Evolutionary conservation across 2,888 invertebrate genomes (phyloP).

Genomic region (Drosophila suboccidentalis): DNA sequence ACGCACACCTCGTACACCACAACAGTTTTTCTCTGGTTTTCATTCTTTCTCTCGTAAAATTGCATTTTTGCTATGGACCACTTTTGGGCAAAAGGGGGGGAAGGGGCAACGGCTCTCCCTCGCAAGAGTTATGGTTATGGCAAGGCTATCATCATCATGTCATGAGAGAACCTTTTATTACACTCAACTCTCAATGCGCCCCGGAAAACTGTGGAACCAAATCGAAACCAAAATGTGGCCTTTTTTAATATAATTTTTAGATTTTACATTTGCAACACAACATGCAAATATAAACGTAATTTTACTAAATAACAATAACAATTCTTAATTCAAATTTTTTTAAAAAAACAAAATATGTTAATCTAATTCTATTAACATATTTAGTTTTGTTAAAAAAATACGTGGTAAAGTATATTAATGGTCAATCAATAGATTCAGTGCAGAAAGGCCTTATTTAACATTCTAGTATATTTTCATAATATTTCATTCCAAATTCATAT

Average conservation of each 20-base stretch:
- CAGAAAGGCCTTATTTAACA: too few relatives aligned
- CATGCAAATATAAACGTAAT: too few relatives aligned
- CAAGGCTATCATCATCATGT: conserved; percentile 35
- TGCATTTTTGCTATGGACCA: conserved; percentile 25
- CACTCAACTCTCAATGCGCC: conserved; percentile 5
- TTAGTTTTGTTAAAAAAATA: too few relatives aligned
- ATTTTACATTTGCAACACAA: background rate
- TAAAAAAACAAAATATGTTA: too few relatives aligned
- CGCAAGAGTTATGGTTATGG: conserved; percentile 48
- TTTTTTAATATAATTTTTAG: background rate
- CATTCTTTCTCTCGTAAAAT: conserved; percentile 21
- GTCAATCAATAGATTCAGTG: too few relatives aligned
- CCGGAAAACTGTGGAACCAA: conserved; percentile 1
- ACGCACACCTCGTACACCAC: conserved; percentile 30
- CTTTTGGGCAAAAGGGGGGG: conserved; percentile 10
- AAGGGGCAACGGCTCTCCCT: background rate
- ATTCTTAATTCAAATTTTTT: too few relatives aligned
- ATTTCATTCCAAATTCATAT: too few relatives aligned
- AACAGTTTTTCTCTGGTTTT: conserved; percentile 1
- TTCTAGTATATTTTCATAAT: too few relatives aligned
- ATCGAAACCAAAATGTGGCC: conserved; percentile 1
- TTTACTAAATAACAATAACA: too few relatives aligned
- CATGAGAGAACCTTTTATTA: conserved; percentile 26
- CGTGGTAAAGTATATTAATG: too few relatives aligned
- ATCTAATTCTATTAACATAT: too few relatives aligned